Base-by-base conservation (phyloP, 2,888 invertebrate species). In the Callyntrura guangdongensis region DNA sequence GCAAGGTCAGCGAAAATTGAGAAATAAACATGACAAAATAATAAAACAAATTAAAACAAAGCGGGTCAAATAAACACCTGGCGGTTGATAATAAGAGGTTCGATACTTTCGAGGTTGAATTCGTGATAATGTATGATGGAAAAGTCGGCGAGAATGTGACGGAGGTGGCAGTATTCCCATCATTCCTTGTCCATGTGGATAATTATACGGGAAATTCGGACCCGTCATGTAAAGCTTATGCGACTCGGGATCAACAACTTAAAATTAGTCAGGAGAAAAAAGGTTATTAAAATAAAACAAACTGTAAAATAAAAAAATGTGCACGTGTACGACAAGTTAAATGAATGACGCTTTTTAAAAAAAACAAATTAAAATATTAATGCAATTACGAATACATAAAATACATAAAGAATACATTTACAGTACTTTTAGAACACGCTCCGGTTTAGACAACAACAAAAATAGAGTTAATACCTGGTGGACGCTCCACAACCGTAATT, bases 401-500 rank as follows among this genome's bases (percentile, higher is more conserved):
- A 59, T 59, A 17, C n/a, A 17, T 1, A 59, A 59, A 59, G n/a
- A 14, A 27, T 4, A 22, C 56, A 56, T 25, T 59, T 11, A 56
- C 17, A 36, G 6, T 36, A 36, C 2, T 36, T 36, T 36, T 36
- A 36, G 36, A 36, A 36, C 36, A 36, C 2, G 36, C 6, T 36
- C 6, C 36, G 36, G 2, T 36, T 36, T 4, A 36, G 36, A 36
- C 6, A 36, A 36, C n/a, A 36, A 36, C 3, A 36, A 36, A 36
- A 36, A 36, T 36, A 36, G 36, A 36, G 36, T 36, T 12, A 14
- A 3, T 95, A 98, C 98, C 98, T 95, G 98, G 98, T 20, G 97
- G 97, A 92, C 98, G 95, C 95, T 98, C 98, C 94, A 97, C 98
- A 59, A 92, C 98, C 0, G 98, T 98, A 47, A 97, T 96, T 12